Conservation (phyloP, 64 coral and sea anemone genomes). For the Trachythela sp. region DNA sequence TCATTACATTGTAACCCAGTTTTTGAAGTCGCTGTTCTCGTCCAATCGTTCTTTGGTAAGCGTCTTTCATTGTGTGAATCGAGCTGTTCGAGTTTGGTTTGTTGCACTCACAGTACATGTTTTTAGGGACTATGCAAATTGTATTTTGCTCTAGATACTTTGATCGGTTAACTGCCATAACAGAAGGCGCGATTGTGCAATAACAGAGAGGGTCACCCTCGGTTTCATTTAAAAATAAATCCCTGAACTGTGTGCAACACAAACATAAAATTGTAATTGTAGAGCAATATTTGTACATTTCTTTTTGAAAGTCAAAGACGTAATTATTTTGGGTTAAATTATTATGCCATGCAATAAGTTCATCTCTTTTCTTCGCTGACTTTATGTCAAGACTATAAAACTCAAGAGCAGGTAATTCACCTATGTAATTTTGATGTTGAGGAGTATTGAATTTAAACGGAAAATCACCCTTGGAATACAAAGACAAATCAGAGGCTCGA, state of each 20-base stretch:
- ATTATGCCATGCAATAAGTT: too few species aligned
- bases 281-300: not conserved
- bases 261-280: not conserved
- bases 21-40: not conserved
- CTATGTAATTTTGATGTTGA: too few species aligned
- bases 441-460: too few species aligned
- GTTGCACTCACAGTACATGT: not conserved
- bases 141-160: constrained; percentile 27
- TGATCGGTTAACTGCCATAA: constrained; percentile 5
- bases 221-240: not conserved
- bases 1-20: not conserved
- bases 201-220: constrained; percentile 14
- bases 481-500: too few species aligned
- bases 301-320: not conserved
- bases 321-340: not conserved
- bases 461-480: too few species aligned
- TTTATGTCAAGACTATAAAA: too few species aligned
- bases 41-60: not conserved
- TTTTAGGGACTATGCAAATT: constrained; percentile 9
- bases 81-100: not conserved
- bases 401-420: too few species aligned
- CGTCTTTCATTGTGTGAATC: not conserved
- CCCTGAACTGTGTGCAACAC: not conserved
- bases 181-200: constrained; percentile 21
- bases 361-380: too few species aligned